Evolutionary conservation across 2,797 vertebrate genomes (phyloP).

Genomic region (Chrysocyon brachyurus): DNA sequence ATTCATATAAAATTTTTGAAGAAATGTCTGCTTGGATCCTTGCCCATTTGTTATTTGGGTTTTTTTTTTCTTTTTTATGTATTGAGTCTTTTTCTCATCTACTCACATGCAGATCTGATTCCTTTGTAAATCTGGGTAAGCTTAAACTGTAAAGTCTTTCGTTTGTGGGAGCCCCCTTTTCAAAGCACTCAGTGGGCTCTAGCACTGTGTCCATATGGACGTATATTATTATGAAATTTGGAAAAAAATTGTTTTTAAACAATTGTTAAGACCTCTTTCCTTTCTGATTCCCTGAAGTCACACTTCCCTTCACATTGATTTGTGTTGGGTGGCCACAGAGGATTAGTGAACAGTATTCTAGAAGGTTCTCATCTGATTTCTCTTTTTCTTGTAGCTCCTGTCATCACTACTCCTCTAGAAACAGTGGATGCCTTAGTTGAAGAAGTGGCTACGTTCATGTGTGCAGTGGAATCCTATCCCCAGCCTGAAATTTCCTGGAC

Average conservation of each 20-base stretch:
- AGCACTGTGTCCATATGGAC: background rate
- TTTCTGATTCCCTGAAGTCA: background rate
- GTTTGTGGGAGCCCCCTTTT: background rate
- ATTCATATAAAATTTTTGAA: background rate
- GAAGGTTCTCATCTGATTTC: background rate
- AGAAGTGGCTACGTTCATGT: slow-evolving; percentile 97
- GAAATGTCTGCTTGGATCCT: background rate
- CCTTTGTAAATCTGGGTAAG: background rate
- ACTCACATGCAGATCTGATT: background rate
- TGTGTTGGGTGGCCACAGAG: background rate
- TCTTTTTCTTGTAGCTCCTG: slow-evolving; percentile 90
- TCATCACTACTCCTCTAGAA: slow-evolving; percentile 95
- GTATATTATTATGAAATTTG: background rate
- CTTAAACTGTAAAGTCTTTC: background rate
- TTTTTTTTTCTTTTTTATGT: background rate
- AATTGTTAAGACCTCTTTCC: background rate
- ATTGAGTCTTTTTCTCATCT: background rate
- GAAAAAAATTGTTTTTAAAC: background rate
- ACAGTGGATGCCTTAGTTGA: slow-evolving; percentile 95
- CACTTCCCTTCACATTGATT: background rate
- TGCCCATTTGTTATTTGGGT: background rate
- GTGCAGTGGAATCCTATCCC: slow-evolving; percentile 96
- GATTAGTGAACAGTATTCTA: background rate
- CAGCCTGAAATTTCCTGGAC: slow-evolving; percentile 96
- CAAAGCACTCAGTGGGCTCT: background rate